Evolutionary conservation across 2,797 vertebrate genomes (phyloP), one percentile per base, ranked within the genome.

Genomic region (Myioborus miniatus): DNA sequence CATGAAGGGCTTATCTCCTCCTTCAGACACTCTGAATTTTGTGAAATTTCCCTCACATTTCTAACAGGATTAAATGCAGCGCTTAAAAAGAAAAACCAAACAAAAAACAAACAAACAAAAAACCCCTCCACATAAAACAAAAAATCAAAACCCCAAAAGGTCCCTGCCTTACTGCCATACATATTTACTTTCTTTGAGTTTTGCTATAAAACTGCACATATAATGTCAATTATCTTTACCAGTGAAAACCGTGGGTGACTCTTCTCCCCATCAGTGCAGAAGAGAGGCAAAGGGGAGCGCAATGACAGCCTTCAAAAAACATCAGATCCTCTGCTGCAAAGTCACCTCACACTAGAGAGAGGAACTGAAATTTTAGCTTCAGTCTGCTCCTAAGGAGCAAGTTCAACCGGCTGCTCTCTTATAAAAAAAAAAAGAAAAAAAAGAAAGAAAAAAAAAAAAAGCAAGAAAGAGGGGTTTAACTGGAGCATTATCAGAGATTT

Each of bases 401-500:
- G 63, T 65, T 72, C 32, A 89, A 65, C 6, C 32, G 29, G 43
- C 34, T 70, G 27, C 22, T 52, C 43, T 58, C 36, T 75, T 43
- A 18, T 29, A 56, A 0, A 8, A 50, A 78, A 62, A 64, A 21
- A 77, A 59, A n/a, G n/a, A 20, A 44, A 44, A 15, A 17, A 11
- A 8, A 12, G 27, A 27, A 44, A 0, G 5, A 8, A 50, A 78
- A 62, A 64, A 78, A 62, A 64, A 16, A 37, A 29, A 49, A 0
- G 5, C 15, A 55, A 79, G 44, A 44, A 59, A 76, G 34, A 83
- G n/a, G 50, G 44, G 39, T 87, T 93, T 94, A 90, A 87, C 69
- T 64, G 34, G n/a, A 77, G 83, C 15, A 87, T 95, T 95, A 94
- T 83, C 85, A 77, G 85, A 91, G 93, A 94, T 94, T 87, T 93